phyloP scores from a whole-genome alignment of 2,797 vertebrate species.

The Sciurus carolinensis region DNA sequence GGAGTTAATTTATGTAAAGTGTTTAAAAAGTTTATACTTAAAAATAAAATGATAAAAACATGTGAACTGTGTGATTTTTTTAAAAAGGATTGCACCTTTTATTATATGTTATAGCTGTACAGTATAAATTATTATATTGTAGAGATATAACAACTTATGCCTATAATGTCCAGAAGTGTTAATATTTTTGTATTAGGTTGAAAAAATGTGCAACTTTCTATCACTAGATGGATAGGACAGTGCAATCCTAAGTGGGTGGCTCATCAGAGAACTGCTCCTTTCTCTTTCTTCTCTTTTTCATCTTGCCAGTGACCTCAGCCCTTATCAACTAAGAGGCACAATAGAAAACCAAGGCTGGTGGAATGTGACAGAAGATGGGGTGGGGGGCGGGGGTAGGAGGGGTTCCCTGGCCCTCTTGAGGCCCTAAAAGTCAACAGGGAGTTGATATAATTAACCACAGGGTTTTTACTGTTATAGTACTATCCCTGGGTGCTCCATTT shows the following conservation, averaged over 20 bases:
- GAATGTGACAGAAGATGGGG: constrained; percentile 83
- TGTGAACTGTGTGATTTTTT: constrained; percentile 93
- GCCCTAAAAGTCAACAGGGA: constrained; percentile 83
- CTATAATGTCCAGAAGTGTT: constrained; percentile 91
- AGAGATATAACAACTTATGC: constrained; percentile 92
- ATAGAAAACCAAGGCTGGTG: constrained; percentile 84
- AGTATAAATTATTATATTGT: constrained; percentile 93
- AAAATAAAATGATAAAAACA: constrained; percentile 98
- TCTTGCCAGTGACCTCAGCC: constrained; percentile 85
- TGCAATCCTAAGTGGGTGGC: constrained; percentile 86
- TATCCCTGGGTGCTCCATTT: constrained; percentile 80
- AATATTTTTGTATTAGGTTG: constrained; percentile 93
- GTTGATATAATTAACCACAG: constrained; percentile 80
- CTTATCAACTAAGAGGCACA: constrained; percentile 82
- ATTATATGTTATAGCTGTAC: constrained; percentile 92
- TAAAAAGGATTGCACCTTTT: constrained; percentile 92
- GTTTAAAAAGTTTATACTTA: constrained; percentile 98
- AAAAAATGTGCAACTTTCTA: constrained; percentile 88
- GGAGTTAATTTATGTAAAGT: constrained; percentile 99
- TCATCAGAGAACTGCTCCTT: constrained; percentile 79
- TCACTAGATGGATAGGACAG: constrained; percentile 86
- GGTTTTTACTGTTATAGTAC: constrained; percentile 77
- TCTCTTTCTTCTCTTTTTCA: constrained; percentile 80
- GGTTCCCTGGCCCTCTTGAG: constrained; percentile 84
- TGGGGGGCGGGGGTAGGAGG: constrained; percentile 68